Evolutionary conservation across 2,888 invertebrate species (phyloP).

Genomic region (Hydropsyche betteni): DNA sequence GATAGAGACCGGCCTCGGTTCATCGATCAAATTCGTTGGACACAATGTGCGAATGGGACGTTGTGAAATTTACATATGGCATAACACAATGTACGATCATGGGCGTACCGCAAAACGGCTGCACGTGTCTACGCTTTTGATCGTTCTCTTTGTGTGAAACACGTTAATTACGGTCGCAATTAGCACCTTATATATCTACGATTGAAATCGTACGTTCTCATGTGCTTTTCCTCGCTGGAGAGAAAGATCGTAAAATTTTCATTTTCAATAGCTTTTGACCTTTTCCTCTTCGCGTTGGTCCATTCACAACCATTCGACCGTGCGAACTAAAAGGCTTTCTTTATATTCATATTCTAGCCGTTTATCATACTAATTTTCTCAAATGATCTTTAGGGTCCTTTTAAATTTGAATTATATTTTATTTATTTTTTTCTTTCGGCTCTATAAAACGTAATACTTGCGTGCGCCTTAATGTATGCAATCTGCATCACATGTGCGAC

Average conservation of each 20-base stretch:
- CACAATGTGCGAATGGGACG: conserved; percentile 2
- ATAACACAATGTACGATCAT: too few species aligned
- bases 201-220: conserved; percentile 8
- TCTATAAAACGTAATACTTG: background rate
- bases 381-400: too few species aligned
- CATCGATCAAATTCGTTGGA: conserved; percentile 7
- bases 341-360: conserved; percentile 1
- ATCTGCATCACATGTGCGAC: background rate
- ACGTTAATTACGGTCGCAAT: too few species aligned
- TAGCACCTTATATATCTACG: too few species aligned
- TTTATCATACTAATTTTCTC: background rate
- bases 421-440: too few species aligned
- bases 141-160: too few species aligned
- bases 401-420: too few species aligned
- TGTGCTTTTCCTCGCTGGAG: background rate
- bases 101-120: too few species aligned
- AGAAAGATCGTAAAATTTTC: conserved; percentile 26
- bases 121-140: too few species aligned
- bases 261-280: conserved; percentile 26
- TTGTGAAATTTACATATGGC: too few species aligned
- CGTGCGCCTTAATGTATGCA: background rate
- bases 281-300: conserved; percentile 22
- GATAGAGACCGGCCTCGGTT: background rate
- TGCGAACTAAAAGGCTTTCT: conserved; percentile 32
- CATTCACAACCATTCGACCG: conserved; percentile 14